Conservation (phyloP, 2,888 invertebrate genomes). For the Perithous albicinctus region DNA sequence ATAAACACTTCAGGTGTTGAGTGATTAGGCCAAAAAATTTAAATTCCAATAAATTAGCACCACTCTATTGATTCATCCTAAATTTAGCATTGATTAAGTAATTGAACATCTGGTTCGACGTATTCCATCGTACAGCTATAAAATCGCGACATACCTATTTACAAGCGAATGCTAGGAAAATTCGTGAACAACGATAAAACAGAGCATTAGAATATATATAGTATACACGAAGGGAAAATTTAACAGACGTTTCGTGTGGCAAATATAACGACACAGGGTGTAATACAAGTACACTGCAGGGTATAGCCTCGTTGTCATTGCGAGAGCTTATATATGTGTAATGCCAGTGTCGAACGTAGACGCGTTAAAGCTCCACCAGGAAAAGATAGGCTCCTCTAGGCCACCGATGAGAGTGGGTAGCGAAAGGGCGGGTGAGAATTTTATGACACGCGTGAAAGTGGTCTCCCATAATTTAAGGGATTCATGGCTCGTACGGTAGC, state of each 20-base stretch:
- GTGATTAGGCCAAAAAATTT: no score
- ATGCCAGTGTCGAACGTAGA: slow-evolving; percentile 42
- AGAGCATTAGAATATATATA: slow-evolving; percentile 41
- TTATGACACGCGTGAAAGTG: slow-evolving; percentile 74
- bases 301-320: not conserved
- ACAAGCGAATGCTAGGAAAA: slow-evolving; percentile 4
- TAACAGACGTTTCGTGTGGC: slow-evolving; percentile 49
- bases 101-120: not conserved
- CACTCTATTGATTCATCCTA: no score
- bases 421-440: slow-evolving; percentile 66
- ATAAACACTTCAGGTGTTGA: no score
- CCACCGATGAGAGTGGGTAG: not conserved
- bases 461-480: slow-evolving; percentile 77
- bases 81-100: no score
- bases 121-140: not conserved
- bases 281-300: not conserved
- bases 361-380: slow-evolving; percentile 13
- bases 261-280: slow-evolving; percentile 51
- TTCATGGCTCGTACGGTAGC: slow-evolving; percentile 65
- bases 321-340: not conserved
- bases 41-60: no score
- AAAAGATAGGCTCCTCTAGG: slow-evolving; percentile 31
- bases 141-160: not conserved
- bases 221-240: slow-evolving; percentile 39
- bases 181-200: slow-evolving; percentile 25